Evolutionary conservation across 2,888 invertebrate genomes (phyloP), one percentile per base, ranked within the genome.

Genomic region (Eurytoma californica): DNA sequence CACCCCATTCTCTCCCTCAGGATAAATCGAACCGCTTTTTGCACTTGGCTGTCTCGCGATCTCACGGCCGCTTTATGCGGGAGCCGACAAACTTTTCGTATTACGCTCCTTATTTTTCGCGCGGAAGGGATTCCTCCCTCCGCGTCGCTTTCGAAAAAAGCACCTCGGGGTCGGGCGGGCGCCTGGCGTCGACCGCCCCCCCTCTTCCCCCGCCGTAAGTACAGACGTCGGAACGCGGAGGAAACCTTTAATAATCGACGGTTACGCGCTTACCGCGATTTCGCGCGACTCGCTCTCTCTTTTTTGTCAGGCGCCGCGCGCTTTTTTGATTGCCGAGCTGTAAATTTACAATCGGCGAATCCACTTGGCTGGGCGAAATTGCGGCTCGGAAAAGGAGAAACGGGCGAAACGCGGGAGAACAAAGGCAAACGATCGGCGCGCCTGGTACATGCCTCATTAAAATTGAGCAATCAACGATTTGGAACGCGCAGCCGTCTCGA

Each of bases 401-500:
- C 28, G 9, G 18, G n/a, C 13, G 47, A 14, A 14, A 47, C 18
- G 14, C 3, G 3, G 20, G 39, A 18, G 49, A 66, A 57, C 65
- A 67, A 67, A 63, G 55, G n/a, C 1, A 30, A 20, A 28, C 55
- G n/a, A n/a, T n/a, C 13, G 14, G 55, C 72, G 57, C 18, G 30
- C 39, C 24, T 4, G 13, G 49, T 28, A 47, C 51, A 61, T 14
- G 73, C 76, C 81, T 81, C 79, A 66, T 81, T 81, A 79, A 81
- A 81, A 79, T 70, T 47, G 79, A 73, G 70, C 79, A 73, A 79
- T 79, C 79, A 70, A 65, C 72, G 72, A 72, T 78, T 78, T 55
- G 58, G 61, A 77, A 74, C 70, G 55, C 70, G 55, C 58, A 63
- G 66, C 24, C 57, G 74, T 75, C 69, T 73, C 80, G 72, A 77